Percentiles rank a stretch among this genome's conserved stretches.
Conservation (phyloP, 2,113 vertebrate genomes). For the Dendrocopos noguchii region DNA sequence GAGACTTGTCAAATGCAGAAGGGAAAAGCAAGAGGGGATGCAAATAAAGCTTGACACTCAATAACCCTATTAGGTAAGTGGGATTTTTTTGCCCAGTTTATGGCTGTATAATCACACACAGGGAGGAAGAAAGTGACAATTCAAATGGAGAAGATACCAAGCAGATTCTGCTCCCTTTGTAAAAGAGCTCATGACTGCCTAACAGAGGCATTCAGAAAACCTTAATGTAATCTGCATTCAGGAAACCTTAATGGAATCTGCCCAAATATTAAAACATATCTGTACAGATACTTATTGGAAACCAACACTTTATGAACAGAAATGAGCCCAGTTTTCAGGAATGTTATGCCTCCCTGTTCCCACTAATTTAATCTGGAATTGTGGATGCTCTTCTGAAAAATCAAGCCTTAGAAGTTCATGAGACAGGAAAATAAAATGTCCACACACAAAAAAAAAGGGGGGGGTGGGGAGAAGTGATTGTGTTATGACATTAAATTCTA, state of each 20-base stretch:
- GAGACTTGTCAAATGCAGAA: neutral
- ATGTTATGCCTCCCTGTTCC: neutral
- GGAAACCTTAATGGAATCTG: neutral
- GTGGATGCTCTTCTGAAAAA: neutral
- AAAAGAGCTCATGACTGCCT: neutral
- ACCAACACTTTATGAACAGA: neutral
- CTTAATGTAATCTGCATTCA: neutral
- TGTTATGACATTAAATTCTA: constrained; percentile 83
- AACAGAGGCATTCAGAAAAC: neutral
- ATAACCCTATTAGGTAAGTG: constrained; percentile 34
- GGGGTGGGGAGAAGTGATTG: constrained; percentile 26
- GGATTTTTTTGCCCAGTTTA: constrained; percentile 22
- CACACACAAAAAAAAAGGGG: constrained; percentile 8
- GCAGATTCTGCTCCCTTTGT: neutral
- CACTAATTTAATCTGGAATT: neutral
- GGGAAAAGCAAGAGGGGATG: neutral
- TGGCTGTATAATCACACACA: neutral
- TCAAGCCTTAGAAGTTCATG: constrained; percentile 50
- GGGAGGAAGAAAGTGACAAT: neutral
- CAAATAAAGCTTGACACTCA: neutral
- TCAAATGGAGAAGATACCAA: neutral
- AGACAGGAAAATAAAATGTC: constrained; percentile 68
- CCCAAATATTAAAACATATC: neutral
- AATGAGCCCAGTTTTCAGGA: neutral
- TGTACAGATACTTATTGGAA: neutral